Evolutionary conservation across 2,888 invertebrate genomes (phyloP), one percentile per base, ranked within the genome.

Genomic region (Amphipoea oculea): DNA sequence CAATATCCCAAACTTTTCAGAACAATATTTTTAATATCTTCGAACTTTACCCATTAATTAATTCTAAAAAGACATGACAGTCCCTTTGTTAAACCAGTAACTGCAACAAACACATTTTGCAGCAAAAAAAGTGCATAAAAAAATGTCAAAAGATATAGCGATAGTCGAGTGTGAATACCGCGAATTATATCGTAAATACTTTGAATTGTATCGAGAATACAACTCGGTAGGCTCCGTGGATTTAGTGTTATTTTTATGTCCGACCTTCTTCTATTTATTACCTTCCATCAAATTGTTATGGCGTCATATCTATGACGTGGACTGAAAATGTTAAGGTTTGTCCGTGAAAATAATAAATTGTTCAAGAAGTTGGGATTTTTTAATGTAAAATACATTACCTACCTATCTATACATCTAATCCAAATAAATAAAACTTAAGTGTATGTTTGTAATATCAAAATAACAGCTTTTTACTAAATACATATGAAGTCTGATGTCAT

Each of bases 191-290:
- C 79, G 48, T 73, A 73, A 85, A 81, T 76, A 72, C 70, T 36
- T 36, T 51, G 78, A 67, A 66, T 51, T 60, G 40, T 84, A 67
- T 62, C 72, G 76, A 60, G 40, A 66, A 85, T 69, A 76, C 51
- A 69, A 63, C 67, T 51, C 70, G 60, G 51, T 73, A 65, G 62
- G 67, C 75, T 70, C 42, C 73, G 29, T 51, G 67, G 79, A 84
- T 86, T 86, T 82, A 86, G 62, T 75, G 69, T 77, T 81, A 80
- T 86, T 86, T 86, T 88, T 88, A 88, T 88, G 69, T 29, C 57
- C 69, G 57, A 75, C 81, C 79, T 86, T 79, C 79, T 77, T 72
- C 70, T 88, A 78, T 89, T 84, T 86, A 83, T 81, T 78, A 60
- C 76, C 62, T 67, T 68, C 84, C 73, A 86, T 89, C 86, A 88